A percentile compares a stretch with the other conserved stretches of the same genome.
phyloP scores from a whole-genome alignment of 35 echinoderm and acorn worm species.

The Lytechinus variegatus region DNA sequence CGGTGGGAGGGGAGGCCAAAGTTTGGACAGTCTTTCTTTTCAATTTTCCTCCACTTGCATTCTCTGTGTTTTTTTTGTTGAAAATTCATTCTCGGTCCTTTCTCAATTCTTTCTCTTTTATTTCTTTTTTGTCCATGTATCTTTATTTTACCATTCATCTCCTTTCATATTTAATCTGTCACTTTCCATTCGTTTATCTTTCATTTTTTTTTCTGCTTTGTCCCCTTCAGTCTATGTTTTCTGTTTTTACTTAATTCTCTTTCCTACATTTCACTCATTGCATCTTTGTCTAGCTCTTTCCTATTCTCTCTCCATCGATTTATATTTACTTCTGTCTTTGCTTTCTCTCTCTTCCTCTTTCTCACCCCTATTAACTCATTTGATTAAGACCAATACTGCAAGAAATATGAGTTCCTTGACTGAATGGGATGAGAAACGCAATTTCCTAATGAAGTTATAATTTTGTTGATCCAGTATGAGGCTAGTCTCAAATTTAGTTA shows the following conservation, averaged over 20 bases:
- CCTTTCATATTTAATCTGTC: background rate
- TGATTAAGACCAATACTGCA: background rate
- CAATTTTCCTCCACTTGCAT: background rate
- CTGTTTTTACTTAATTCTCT: too few species aligned
- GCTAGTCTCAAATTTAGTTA: background rate
- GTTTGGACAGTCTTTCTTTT: background rate
- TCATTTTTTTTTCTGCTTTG: too few species aligned
- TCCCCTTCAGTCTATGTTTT: too few species aligned
- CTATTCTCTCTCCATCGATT: background rate
- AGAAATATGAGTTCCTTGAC: background rate
- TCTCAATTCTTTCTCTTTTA: background rate
- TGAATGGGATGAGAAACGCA: background rate
- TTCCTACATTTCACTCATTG: too few species aligned
- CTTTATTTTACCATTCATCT: background rate
- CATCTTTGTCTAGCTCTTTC: too few species aligned
- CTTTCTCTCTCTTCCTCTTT: background rate
- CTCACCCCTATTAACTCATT: background rate
- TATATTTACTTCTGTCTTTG: background rate
- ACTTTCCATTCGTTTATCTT: background rate
- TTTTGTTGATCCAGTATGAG: background rate
- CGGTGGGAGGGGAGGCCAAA: background rate
- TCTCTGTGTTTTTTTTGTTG: background rate
- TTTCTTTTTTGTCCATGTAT: background rate
- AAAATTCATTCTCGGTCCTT: background rate
- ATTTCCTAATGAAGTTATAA: background rate